Conservation (phyloP, 2,888 invertebrate species). For the Herminia tarsipennalis region DNA sequence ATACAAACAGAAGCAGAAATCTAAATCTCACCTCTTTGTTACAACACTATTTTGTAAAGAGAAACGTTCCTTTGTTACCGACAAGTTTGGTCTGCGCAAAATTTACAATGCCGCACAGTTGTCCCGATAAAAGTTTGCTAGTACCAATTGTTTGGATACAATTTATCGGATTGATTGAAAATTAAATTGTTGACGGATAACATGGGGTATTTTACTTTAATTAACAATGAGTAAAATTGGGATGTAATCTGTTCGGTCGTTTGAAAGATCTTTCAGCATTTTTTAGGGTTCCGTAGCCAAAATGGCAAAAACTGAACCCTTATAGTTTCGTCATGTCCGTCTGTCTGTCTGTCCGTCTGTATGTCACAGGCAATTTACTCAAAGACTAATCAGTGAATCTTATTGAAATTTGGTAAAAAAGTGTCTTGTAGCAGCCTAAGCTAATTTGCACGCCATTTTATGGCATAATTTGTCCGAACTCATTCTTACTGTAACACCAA, state of each 20-base stretch:
- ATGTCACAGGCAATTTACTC: too few species aligned
- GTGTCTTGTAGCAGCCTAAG: too few species aligned
- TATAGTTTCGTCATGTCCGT: too few species aligned
- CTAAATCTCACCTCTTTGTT: slow-evolving; percentile 32
- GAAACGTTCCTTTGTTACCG: slow-evolving; percentile 30
- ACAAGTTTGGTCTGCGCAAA: slow-evolving; percentile 21
- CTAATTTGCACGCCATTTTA: too few species aligned
- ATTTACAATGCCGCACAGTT: slow-evolving; percentile 18
- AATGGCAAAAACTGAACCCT: too few species aligned
- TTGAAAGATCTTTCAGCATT: too few species aligned
- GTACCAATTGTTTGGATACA: slow-evolving; percentile 9
- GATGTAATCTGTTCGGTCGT: not conserved
- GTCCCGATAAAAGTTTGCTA: slow-evolving; percentile 28
- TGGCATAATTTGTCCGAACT: too few species aligned
- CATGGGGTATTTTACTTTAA: slow-evolving; percentile 7
- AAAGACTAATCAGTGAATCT: too few species aligned
- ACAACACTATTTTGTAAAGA: slow-evolving; percentile 23
- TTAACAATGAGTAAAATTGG: slow-evolving; percentile 13
- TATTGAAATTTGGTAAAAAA: too few species aligned
- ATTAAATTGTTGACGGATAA: slow-evolving; percentile 28
- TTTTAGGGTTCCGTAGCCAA: too few species aligned
- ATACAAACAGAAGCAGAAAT: slow-evolving; percentile 19
- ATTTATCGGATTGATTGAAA: slow-evolving; percentile 22
- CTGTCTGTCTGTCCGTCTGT: too few species aligned
- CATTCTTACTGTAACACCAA: too few species aligned